These are phyloP conservation scores for Rhopalosiphum maidis DNA, from an alignment of 1,140 invertebrate species.

Conservation along the genomic window DNA sequence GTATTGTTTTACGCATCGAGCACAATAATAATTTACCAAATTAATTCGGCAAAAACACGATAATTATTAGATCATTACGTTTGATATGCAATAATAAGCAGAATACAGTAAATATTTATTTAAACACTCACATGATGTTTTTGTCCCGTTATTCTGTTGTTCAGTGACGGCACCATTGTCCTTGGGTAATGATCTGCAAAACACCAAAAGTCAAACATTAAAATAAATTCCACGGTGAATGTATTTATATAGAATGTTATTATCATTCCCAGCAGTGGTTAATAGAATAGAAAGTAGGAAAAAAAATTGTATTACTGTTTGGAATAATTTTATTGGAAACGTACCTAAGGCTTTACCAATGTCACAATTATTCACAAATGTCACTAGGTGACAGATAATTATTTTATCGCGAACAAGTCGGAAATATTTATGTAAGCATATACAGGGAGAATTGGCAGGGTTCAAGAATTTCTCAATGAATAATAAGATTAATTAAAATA, in stretches of 20 bases:
- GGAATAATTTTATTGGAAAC: neutral
- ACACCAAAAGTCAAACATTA: neutral
- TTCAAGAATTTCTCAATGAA: neutral
- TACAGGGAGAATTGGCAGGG: neutral
- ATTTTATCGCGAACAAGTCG: neutral
- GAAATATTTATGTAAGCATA: neutral
- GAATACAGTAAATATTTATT: neutral
- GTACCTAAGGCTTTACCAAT: neutral
- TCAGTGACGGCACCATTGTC: neutral
- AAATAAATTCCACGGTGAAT: neutral
- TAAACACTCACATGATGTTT: slow-evolving; percentile 29
- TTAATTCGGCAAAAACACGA: neutral
- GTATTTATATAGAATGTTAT: neutral
- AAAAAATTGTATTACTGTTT: neutral
- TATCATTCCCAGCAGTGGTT: neutral
- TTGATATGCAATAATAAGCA: neutral
- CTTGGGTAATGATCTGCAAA: neutral
- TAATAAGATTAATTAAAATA: slow-evolving; percentile 32
- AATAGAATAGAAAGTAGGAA: neutral
- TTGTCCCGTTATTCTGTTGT: slow-evolving; percentile 19
- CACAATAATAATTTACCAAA: neutral
- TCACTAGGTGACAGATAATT: neutral
- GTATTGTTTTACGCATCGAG: slow-evolving; percentile 3
- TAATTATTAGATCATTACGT: neutral
- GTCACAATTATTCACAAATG: neutral